phyloP scores from a whole-genome alignment of 2,797 vertebrate genomes.

The Philypnodon macrostomus region DNA sequence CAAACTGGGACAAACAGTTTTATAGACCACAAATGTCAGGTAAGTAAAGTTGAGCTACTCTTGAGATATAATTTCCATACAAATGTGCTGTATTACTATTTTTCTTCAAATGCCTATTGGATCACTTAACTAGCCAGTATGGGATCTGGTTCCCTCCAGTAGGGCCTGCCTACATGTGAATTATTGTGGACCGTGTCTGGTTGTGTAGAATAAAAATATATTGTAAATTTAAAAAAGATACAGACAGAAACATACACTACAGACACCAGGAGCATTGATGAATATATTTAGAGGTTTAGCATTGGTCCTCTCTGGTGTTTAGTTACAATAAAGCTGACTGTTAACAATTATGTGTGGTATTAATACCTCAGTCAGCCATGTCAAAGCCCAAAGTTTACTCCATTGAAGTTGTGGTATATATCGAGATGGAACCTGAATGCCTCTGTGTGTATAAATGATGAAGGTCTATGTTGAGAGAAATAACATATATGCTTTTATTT shows the following conservation, averaged over 20 bases:
- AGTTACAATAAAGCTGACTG: slow-evolving; percentile 78
- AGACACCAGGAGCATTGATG: slow-evolving; percentile 65
- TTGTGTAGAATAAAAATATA: slow-evolving; percentile 77
- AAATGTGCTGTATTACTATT: slow-evolving; percentile 80
- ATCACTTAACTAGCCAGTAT: slow-evolving; percentile 74
- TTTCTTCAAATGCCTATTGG: slow-evolving; percentile 79
- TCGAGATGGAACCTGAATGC: slow-evolving; percentile 74
- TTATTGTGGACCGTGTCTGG: slow-evolving; percentile 81
- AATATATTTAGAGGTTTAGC: slow-evolving; percentile 70
- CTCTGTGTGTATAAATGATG: slow-evolving; percentile 75
- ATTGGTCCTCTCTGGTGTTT: slow-evolving; percentile 71
- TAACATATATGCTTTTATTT: slow-evolving; percentile 65
- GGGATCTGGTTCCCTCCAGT: slow-evolving; percentile 67
- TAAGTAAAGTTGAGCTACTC: slow-evolving; percentile 81
- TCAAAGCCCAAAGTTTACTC: slow-evolving; percentile 81
- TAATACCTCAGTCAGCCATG: slow-evolving; percentile 77
- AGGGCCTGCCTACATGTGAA: slow-evolving; percentile 81
- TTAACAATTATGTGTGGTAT: slow-evolving; percentile 74
- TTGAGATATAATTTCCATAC: slow-evolving; percentile 78
- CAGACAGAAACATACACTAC: slow-evolving; percentile 71
- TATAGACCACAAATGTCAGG: slow-evolving; percentile 83
- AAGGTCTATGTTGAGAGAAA: slow-evolving; percentile 74
- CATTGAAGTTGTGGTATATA: slow-evolving; percentile 66
- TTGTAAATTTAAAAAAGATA: slow-evolving; percentile 66
- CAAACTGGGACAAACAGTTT: slow-evolving; percentile 81